Conservation (phyloP, 2,113 vertebrate species). For the Galbula dea region DNA sequence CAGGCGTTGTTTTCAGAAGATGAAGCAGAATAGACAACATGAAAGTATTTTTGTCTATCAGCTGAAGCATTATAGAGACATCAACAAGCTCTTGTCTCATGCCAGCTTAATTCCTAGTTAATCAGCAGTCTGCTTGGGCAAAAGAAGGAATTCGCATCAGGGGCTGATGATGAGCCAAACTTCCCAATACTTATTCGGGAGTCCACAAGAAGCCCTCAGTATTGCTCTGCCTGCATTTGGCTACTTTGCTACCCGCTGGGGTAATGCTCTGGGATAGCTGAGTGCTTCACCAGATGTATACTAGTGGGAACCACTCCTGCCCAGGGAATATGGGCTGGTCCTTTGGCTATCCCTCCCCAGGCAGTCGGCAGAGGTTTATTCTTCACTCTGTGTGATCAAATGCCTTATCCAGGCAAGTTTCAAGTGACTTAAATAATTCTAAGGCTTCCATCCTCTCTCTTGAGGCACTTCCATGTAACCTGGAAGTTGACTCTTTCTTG, state of each 20-base stretch:
- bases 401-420: background rate
- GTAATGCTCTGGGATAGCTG: background rate
- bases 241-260: background rate
- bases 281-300: background rate
- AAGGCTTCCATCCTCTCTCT: background rate
- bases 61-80: slow-evolving; percentile 67
- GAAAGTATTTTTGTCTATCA: slow-evolving; percentile 61
- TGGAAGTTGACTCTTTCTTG: background rate
- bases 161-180: slow-evolving; percentile 58
- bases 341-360: background rate
- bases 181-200: background rate
- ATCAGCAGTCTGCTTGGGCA: slow-evolving; percentile 65
- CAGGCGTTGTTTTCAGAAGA: slow-evolving; percentile 26
- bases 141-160: slow-evolving; percentile 45
- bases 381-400: background rate
- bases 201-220: background rate
- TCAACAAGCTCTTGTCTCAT: slow-evolving; percentile 59
- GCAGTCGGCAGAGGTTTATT: background rate
- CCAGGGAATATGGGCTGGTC: background rate
- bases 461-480: background rate
- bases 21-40: slow-evolving; percentile 12
- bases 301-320: background rate
- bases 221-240: background rate
- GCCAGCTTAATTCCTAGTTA: slow-evolving; percentile 68
- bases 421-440: background rate